phyloP scores from a whole-genome alignment of 2,797 vertebrate genomes.

The Onychomys torridus region DNA sequence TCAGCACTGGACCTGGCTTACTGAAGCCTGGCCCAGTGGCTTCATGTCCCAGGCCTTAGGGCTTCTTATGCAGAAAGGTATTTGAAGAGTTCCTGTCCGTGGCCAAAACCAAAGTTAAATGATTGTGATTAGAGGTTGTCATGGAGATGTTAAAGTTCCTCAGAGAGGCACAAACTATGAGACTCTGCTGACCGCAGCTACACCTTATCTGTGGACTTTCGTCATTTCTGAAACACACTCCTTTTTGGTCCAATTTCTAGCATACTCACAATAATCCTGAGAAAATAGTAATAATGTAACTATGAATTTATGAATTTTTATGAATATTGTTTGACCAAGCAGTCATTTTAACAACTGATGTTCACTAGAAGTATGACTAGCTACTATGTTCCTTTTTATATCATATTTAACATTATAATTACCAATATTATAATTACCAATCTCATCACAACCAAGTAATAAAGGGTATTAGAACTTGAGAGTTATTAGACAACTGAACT shows the following conservation, averaged over 20 bases:
- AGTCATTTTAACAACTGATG: no score
- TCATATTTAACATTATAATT: no score
- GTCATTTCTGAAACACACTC: background rate
- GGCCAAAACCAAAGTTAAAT: background rate
- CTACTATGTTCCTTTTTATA: no score
- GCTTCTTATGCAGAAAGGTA: background rate
- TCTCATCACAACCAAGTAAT: background rate
- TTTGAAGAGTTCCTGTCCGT: background rate
- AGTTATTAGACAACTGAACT: background rate
- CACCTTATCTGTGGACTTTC: background rate
- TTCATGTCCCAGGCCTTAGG: background rate
- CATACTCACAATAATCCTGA: conserved; percentile 4
- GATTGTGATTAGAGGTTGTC: background rate
- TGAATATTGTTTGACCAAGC: no score
- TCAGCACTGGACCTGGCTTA: background rate
- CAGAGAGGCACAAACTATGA: background rate
- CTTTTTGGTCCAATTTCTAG: background rate
- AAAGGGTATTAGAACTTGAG: background rate
- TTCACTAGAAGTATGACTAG: no score
- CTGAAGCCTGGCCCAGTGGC: background rate
- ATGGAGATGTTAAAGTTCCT: background rate
- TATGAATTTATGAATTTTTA: no score
- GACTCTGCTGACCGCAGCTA: background rate
- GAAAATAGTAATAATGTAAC: background rate
- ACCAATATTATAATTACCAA: background rate